Percentiles rank a stretch among this genome's conserved stretches.
These are phyloP conservation scores for Parelbella ahira DNA, from an alignment of 2,888 invertebrate genomes.

Conservation along the genomic window DNA sequence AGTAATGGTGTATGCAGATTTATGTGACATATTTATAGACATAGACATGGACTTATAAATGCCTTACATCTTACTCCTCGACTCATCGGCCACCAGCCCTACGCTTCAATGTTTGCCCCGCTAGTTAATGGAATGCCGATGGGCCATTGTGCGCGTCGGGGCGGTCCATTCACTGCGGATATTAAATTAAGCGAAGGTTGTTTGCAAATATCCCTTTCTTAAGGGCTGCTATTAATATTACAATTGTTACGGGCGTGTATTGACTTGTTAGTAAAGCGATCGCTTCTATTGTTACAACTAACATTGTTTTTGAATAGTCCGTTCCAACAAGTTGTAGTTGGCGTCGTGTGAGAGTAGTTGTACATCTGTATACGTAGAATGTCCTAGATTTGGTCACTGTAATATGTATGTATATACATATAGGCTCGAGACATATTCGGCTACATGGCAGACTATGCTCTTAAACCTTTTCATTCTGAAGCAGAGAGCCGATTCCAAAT, in stretches of 20 bases:
- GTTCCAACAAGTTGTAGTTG: conserved; percentile 6
- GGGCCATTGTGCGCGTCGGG: conserved; percentile 62
- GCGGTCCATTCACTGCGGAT: conserved; percentile 66
- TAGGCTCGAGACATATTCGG: no score
- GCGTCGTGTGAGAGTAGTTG: no score
- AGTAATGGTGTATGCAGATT: no score
- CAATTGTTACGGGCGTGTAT: conserved; percentile 24
- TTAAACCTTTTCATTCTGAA: no score
- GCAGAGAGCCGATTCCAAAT: no score
- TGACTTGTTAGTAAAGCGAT: conserved; percentile 46
- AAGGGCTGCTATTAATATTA: conserved; percentile 29
- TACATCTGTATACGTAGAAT: no score
- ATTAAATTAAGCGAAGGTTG: conserved; percentile 57
- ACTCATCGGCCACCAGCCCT: conserved; percentile 11
- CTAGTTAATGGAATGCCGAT: conserved; percentile 76
- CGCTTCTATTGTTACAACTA: conserved; percentile 30
- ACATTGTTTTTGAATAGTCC: conserved; percentile 17
- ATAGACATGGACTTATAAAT: no score
- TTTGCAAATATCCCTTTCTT: conserved; percentile 47
- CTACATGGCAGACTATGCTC: no score
- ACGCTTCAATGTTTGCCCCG: conserved; percentile 66
- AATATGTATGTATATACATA: no score
- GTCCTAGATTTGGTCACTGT: no score
- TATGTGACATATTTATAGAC: no score
- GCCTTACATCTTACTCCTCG: background rate